Base-by-base conservation (phyloP, 2,888 invertebrate genomes). In the Dendrolimus houi region DNA sequence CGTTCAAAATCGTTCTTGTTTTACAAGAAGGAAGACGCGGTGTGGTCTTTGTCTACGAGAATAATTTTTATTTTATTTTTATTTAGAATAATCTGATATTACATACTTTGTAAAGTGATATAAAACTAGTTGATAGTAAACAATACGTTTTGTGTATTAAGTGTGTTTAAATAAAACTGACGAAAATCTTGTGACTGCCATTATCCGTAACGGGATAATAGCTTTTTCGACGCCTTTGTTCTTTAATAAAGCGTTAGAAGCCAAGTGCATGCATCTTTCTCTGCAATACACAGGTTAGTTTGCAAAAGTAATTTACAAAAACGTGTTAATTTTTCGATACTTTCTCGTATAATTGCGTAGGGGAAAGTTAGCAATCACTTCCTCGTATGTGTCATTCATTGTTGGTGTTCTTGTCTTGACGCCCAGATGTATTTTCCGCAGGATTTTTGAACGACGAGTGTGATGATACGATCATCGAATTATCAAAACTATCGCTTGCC, bases 251-350 rank as follows among this genome's bases (percentile, higher is more conserved):
- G 91, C 88, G 83, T 84, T 78, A 70, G 83, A 89, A 91, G 88
- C 88, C 85, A 90, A 90, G 91, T 91, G 91, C 90, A 91, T 91
- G 91, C 87, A 91, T 91, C 91, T 91, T 87, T 85, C 84, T 80
- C 82, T 87, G 91, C 88, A 89, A 86, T 87, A 89, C 87, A 77
- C 89, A 91, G 91, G 91, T 91, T 70, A 77, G 87, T 83, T 64
- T 54, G 9, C 29, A 47, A 29, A 41, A 54, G 54, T 52, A 59
- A 57, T 52, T 57, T 57, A 47, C 17, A 14, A 57, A 57, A 60
- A 64, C 56, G 60, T 64, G 56, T 52, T 58, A 29, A 47, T 47
- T 47, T 47, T 57, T 61, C 57, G 40, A 53, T 55, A 58, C 55
- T 55, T 55, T 61, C 59, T n/a, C 8, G 58, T 58, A 52, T 54